Evolutionary conservation across 2,797 vertebrate species (phyloP).

Genomic region (Alectoris magna): DNA sequence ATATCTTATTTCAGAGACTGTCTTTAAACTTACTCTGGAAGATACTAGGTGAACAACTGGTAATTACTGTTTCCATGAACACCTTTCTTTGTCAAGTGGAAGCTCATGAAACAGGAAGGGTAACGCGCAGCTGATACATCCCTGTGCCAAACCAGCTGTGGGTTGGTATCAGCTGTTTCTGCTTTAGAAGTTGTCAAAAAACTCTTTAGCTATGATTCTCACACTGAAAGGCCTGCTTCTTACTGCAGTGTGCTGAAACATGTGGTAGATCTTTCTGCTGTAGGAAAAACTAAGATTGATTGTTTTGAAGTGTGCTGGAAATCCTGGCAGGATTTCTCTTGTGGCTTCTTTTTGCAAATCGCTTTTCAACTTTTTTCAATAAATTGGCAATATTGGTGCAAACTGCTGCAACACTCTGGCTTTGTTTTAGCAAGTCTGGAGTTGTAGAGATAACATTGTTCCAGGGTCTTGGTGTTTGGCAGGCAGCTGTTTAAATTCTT

Average conservation of each 20-base stretch:
- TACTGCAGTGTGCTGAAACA: background rate
- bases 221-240: background rate
- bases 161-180: background rate
- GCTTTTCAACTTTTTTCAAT: background rate
- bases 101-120: background rate
- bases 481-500: conserved; percentile 1
- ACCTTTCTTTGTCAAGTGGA: background rate
- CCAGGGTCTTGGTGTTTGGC: background rate
- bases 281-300: background rate
- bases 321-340: background rate
- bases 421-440: background rate
- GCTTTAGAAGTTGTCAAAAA: background rate
- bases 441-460: background rate
- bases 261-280: background rate
- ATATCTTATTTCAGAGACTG: background rate
- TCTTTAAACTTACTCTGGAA: background rate
- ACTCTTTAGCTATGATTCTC: background rate
- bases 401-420: background rate
- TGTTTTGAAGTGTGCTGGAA: background rate
- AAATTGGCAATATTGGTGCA: background rate
- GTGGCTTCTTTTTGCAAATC: background rate
- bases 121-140: background rate
- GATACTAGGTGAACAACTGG: background rate
- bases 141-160: background rate
- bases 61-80: background rate